Base-by-base conservation (phyloP, 2,888 invertebrate species). In the Acleris emargana region DNA sequence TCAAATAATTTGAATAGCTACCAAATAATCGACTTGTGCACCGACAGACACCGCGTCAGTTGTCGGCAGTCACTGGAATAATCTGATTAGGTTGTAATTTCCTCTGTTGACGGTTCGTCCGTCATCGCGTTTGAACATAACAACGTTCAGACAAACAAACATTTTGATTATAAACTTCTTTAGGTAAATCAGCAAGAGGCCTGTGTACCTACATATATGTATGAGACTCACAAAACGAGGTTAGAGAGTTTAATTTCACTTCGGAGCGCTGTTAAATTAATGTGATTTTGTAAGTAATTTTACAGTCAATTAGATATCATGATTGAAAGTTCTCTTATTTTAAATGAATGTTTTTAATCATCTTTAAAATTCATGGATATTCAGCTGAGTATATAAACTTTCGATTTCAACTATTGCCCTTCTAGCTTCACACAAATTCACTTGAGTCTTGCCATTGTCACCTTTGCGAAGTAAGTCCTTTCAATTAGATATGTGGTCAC, bases 21-120 rank as follows among this genome's bases (percentile, higher is more conserved):
- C 43, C 58, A 58, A 58, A 64, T 64, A 64, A 66, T 66, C 57
- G 60, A 61, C 66, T 61, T 66, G 64, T 59, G 51, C 57, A 66
- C 2, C 49, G 58, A 49, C 50, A 60, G 47, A 55, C 53, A 28
- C 69, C 76, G 70, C 77, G 76, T 81, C 82, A 83, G 75, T 82
- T 81, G 83, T 79, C 81, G 69, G 78, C 80, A 81, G 73, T 81
- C 79, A 79, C 74, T 80, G 82, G 79, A 83, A 87, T 87, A 86
- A 88, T 85, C 86, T 79, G 88, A 87, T 88, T 88, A 87, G 81
- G 77, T 78, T 81, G 86, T 88, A 89, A 89, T 89, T 88, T 88
- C 88, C 88, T 81, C 76, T 75, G 75, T 76, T 81, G 80, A 77
- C 79, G 76, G 80, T 74, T 79, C 76, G 71, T 69, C 74, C 75